These are phyloP conservation scores for Triplophysa dalaica DNA, from an alignment of 2,113 vertebrate genomes.

Conservation along the genomic window DNA sequence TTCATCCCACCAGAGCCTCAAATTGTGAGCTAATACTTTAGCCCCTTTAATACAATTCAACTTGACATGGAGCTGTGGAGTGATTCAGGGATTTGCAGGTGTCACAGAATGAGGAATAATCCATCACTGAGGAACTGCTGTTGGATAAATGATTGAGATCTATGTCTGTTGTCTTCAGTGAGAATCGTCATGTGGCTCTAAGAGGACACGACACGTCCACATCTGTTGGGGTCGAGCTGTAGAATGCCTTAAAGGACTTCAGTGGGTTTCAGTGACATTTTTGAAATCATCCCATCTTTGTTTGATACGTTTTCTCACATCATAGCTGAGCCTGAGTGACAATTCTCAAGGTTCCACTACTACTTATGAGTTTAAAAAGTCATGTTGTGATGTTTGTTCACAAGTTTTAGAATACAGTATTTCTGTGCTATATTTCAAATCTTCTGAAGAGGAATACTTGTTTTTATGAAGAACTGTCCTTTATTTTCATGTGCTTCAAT, in stretches of 20 bases:
- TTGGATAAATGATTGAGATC: slow-evolving; percentile 14
- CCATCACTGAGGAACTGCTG: not conserved
- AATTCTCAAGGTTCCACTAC: not conserved
- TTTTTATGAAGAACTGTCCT: no score
- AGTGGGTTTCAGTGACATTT: not conserved
- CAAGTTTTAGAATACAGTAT: no score
- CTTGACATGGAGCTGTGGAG: not conserved
- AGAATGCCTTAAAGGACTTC: no score
- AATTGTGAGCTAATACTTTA: not conserved
- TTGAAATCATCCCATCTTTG: not conserved
- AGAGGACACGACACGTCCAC: slow-evolving; percentile 10
- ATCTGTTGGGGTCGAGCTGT: not conserved
- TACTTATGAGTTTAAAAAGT: not conserved
- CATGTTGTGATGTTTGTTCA: no score
- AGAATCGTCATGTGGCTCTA: not conserved
- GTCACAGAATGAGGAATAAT: slow-evolving; percentile 10
- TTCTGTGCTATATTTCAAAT: no score
- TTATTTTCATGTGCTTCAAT: not conserved
- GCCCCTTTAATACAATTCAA: not conserved
- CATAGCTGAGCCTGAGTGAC: no score
- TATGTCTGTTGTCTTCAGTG: not conserved
- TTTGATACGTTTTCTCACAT: slow-evolving; percentile 3
- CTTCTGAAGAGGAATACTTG: no score
- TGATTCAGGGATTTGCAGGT: slow-evolving; percentile 13
- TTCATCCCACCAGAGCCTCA: not conserved